Conservation (phyloP, 2,888 invertebrate genomes). For the Cantharis nigra region DNA sequence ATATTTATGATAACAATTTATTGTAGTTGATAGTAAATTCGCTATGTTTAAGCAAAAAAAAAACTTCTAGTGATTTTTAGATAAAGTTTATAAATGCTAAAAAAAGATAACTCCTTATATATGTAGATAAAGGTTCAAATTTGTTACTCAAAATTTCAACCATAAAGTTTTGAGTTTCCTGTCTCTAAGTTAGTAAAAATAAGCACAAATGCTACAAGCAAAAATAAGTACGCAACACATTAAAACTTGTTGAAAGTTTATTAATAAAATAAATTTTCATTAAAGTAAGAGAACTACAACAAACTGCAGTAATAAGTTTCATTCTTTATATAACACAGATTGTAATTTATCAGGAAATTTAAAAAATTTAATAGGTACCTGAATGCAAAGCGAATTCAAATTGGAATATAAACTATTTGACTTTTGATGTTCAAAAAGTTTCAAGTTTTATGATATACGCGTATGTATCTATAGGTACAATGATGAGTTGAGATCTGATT, state of each 20-base stretch:
- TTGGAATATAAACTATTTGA: background rate
- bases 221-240: background rate
- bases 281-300: background rate
- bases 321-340: background rate
- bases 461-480: too few relatives aligned
- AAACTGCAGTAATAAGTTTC: background rate
- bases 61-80: too few relatives aligned
- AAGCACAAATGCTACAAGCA: background rate
- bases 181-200: background rate
- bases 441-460: background rate
- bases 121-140: background rate
- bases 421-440: background rate
- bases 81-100: too few relatives aligned
- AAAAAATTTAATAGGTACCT: background rate
- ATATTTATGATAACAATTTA: too few relatives aligned
- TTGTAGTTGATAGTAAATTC: too few relatives aligned
- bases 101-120: too few relatives aligned
- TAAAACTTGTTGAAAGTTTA: background rate
- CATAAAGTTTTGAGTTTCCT: background rate
- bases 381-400: background rate
- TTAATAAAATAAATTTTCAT: background rate
- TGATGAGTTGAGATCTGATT: background rate
- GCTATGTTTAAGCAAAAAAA: too few relatives aligned
- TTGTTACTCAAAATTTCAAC: background rate
- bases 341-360: background rate